Base-by-base conservation (phyloP, 2,113 vertebrate genomes). In the Thamnophis sirtalis region DNA sequence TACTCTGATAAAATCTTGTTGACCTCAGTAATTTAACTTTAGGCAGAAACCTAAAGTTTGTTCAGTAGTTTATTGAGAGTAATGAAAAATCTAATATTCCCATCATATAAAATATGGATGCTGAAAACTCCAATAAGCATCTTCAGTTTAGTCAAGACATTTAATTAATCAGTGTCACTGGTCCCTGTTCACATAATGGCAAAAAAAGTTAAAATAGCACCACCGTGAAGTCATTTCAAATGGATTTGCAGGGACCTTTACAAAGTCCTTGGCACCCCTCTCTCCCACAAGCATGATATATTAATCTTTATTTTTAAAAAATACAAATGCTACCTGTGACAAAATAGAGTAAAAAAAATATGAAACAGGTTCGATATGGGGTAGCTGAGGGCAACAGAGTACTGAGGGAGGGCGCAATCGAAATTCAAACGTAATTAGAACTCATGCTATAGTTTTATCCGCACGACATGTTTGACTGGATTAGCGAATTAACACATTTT, bases 1-100 rank as follows among this genome's bases (percentile, higher is more conserved):
- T 92, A 50, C 48, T 87, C 95, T 95, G 90, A 91, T 93, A 92
- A 93, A 84, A 87, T 93, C 56, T 85, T 94, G 50, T 89, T 94
- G 92, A 95, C 58, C 28, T 89, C 58, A 91, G 94, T 92, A 93
- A 92, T 80, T 93, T 91, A 95, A 73, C 3, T 73, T 85, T 85
- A 56, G 80, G n/a, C 60, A 60, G 38, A 84, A 48, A 89, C 49
- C 1, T 53, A 89, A 92, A 8, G 73, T 95, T 94, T 89, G 84
- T 90, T 68, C 55, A 94, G 28, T 21, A n/a, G 1, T 63, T 87
- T 63, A 86, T 0, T 84, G 53, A 94, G 86, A 38, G 24, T 24
- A 92, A 21, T 51, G 50, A 94, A 93, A 68, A 90, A 2, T 24
- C 80, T 95, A 91, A 93, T 93, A 94, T 92, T 94, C 92, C 3